Evolutionary conservation across 2,888 invertebrate species (phyloP), one percentile per base, ranked within the genome.

Genomic region (Diabrotica balteata): DNA sequence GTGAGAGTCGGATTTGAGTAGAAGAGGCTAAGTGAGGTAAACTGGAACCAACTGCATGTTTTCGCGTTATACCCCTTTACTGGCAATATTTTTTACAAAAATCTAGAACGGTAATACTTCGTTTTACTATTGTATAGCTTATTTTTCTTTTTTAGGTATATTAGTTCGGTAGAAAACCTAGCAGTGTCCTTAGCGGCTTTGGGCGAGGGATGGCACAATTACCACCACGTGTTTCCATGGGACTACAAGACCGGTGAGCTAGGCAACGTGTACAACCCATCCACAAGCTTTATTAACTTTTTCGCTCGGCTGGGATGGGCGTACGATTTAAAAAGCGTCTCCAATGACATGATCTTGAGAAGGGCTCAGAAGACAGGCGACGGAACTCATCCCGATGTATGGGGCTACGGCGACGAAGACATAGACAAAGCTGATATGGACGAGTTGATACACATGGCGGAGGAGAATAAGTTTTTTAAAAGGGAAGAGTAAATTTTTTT

Each of bases 141-240:
- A 32, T 32, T 32, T 32, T 32, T 4, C 3, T 32, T 59, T 72
- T 82, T 7, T 78, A 93, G 93, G 78, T 87, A 88, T 69, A 91
- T 93, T 47, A 90, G 89, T 53, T 88, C 93, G 0, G 90, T 90
- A 7, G 93, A 93, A 78, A 93, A 90, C 77, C 81, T 89, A 7
- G 84, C 89, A 7, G 93, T 93, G 0, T 90, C 93, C n/a, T 83
- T 93, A 53, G 90, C 91, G 7, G 91, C 93, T 0, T 81, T 93
- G 11, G 93, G 93, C 0, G 93, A 93, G 79, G 93, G 93, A 11
- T 93, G 92, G 92, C 93, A 93, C 83, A 93, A 93, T 82, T 93
- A 91, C 80, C 93, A 93, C 79, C 93, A 93, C 80, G 92, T 91
- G 10, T 91, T 91, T 79, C 89, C 84, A 0, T 88, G 85, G 86